Conservation (phyloP, 2,888 invertebrate species). For the Conomelus anceps region DNA sequence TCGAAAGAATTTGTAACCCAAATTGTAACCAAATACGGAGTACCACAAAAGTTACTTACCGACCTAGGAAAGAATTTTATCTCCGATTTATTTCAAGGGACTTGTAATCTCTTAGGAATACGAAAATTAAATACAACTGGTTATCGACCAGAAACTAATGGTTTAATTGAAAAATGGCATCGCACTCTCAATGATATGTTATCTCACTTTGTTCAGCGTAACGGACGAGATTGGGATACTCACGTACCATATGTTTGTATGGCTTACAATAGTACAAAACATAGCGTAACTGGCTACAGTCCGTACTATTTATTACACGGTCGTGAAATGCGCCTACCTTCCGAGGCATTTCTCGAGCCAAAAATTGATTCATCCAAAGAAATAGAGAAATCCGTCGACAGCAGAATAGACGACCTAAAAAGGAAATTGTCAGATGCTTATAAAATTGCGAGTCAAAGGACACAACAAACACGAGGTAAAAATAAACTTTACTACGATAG, state of each 20-base stretch:
- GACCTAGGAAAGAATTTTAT: too few species aligned
- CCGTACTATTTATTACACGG: slow-evolving; percentile 25
- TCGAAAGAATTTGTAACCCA: too few species aligned
- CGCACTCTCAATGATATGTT: not conserved
- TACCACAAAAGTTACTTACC: too few species aligned
- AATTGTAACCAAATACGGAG: too few species aligned
- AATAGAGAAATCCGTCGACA: not conserved
- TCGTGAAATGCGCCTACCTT: slow-evolving; percentile 18
- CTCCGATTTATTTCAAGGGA: too few species aligned
- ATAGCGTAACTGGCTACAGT: not conserved
- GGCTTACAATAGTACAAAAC: slow-evolving; percentile 28
- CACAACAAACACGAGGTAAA: not conserved
- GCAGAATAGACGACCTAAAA: not conserved
- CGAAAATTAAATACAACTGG: too few species aligned
- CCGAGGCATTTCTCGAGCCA: not conserved
- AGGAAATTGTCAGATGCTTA: not conserved
- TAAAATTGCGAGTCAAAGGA: not conserved
- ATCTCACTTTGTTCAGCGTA: not conserved
- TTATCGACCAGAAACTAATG: too few species aligned
- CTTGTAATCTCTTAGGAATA: too few species aligned
- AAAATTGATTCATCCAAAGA: not conserved
- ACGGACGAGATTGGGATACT: slow-evolving; percentile 36
- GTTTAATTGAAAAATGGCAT: too few species aligned
- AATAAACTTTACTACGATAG: not conserved
- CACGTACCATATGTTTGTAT: slow-evolving; percentile 36